Evolutionary conservation across 2,797 vertebrate species (phyloP), one percentile per base, ranked within the genome.

Genomic region (Acanthurus leucopareius): DNA sequence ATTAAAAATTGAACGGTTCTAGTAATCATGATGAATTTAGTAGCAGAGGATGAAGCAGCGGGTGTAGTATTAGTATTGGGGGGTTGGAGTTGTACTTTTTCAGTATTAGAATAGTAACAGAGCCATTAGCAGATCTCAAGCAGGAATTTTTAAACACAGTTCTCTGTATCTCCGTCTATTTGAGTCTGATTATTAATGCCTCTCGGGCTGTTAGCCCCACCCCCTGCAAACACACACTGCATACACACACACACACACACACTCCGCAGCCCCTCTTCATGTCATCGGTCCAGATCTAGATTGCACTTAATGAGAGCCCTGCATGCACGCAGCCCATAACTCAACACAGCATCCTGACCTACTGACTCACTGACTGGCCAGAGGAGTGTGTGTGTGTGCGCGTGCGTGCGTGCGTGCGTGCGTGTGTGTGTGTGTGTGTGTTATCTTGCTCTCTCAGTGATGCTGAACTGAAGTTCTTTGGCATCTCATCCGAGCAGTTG

Each of bases 201-300:
- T 62, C 57, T 59, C 62, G 58, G 56, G 11, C 73, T 74, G 44
- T 52, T 65, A 74, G 45, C 45, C 48, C 73, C 15, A 44, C 38
- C 56, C 56, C 65, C 48, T 56, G 10, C 4, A 69, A 38, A 61
- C 73, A 52, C 49, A 13, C 49, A 62, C 58, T 51, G 66, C 22
- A 54, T 25, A 54, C 49, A 15, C 62, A 51, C 61, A 42, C 28
- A 62, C 63, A 56, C 40, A 10, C 28, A 40, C 53, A 63, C 58
- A 56, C 56, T 42, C 48, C 49, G 38, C 35, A 40, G 15, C 57
- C 56, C 40, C 62, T 72, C 56, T 47, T 83, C 76, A 69, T 87
- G 80, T 85, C 89, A 83, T 89, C 78, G 68, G 77, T 78, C 66
- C 45, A 72, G 86, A 87, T 81, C 65, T 80, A 89, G 80, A 91